phyloP scores from a whole-genome alignment of 2,113 vertebrate species.

The Tympanuchus pallidicinctus region DNA sequence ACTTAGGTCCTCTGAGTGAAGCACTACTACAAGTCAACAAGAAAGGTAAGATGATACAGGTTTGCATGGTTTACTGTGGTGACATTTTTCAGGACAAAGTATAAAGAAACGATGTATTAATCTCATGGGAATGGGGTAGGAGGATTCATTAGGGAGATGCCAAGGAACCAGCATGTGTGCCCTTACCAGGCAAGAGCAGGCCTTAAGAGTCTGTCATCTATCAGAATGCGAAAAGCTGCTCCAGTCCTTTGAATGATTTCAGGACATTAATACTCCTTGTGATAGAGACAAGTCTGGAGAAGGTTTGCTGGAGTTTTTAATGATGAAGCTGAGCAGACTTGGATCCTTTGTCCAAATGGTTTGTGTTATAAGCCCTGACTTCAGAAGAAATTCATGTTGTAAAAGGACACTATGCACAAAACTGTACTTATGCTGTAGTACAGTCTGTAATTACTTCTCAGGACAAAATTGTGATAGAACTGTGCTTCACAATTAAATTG shows the following conservation, averaged over 20 bases:
- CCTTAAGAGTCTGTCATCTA: neutral
- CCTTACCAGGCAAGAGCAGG: neutral
- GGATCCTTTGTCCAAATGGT: neutral
- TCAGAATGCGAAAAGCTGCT: neutral
- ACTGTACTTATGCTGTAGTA: neutral
- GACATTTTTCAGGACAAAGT: neutral
- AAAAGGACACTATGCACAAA: neutral
- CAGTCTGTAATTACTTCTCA: neutral
- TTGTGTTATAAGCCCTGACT: neutral
- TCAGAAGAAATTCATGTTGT: neutral
- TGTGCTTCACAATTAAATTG: neutral
- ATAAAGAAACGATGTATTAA: neutral
- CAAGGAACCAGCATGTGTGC: neutral
- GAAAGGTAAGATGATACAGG: constrained; percentile 16
- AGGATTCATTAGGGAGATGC: neutral
- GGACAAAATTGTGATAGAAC: neutral
- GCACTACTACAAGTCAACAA: neutral
- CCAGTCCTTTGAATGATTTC: neutral
- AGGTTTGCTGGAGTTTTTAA: accelerated
- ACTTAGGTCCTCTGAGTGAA: neutral
- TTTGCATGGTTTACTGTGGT: neutral
- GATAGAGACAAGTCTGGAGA: neutral
- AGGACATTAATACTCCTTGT: neutral
- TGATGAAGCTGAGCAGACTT: neutral
- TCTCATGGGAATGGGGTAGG: neutral